Evolutionary conservation across 2,797 vertebrate species (phyloP), one percentile per base, ranked within the genome.

Genomic region (Vespertilio murinus): DNA sequence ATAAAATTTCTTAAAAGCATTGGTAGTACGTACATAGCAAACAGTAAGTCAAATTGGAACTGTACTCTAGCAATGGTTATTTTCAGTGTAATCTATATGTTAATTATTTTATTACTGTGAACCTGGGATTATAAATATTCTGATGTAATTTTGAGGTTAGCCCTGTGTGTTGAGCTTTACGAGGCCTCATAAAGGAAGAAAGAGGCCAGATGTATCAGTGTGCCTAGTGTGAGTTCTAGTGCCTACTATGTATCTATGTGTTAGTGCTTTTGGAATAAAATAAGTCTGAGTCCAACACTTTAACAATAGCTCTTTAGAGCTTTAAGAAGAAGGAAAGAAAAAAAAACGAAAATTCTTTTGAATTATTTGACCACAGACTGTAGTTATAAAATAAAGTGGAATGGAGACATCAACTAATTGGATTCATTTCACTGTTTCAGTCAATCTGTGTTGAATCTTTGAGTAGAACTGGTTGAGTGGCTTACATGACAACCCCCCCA

Each of bases 381-480:
- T 56, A 88, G 30, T 87, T 96, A 75, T n/a, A 77, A 54, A 77
- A 54, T 77, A 67, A 95, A 95, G 25, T 81, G 56, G 90, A 93
- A 80, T 67, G 74, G 77, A 93, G 35, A 82, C 47, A 78, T 87
- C 56, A 82, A 65, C 28, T 81, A 71, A 93, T 88, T 88, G 81
- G 70, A 61, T 96, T 73, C 33, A 6, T 80, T 95, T 71, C 47
- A 49, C 28, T 71, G 7, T 77, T 93, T 90, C 69, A 42, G 35
- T 84, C 49, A 88, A 45, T 88, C 93, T 94, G 74, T 91, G 33
- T 83, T 92, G 82, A 95, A 82, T 90, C 84, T 94, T 79, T 92
- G 90, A 90, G 81, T 70, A 81, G 93, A 97, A 95, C 91, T 92
- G 84, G 96, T 95, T 1, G 22, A 93, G 40, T 82, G 8, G 87